Base-by-base conservation (phyloP, 2,113 vertebrate species). In the Amblyopsis rosae region DNA sequence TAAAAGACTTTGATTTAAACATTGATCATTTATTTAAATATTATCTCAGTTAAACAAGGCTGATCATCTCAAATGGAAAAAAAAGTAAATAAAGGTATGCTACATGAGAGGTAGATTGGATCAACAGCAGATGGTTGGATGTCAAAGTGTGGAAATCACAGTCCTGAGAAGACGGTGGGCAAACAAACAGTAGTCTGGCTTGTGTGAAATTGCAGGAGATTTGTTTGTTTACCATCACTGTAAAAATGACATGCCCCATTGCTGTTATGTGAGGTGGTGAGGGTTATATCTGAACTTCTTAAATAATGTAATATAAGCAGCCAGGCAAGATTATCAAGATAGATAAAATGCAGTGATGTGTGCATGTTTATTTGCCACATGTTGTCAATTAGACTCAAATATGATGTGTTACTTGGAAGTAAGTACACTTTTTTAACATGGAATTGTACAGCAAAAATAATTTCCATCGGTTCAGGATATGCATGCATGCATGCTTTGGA, bases 81-180 rank as follows among this genome's bases (percentile, higher is more conserved):
- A 59, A 77, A 77, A 70, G 76, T 80, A 81, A 86, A 82, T 69
- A 76, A 63, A 72, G 59, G 59, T 58, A 80, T 73, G 75, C 75
- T 80, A 80, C 84, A 69, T 66, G 72, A 82, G 81, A 73, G 76
- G 63, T 53, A 69, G 73, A 76, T 72, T 70, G 74, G 69, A 82
- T 88, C 62, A 47, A 80, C 82, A 86, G 87, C 88, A 90, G 90
- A 92, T 91, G 88, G 88, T 79, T 6, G 62, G 69, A 73, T 88
- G 84, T 90, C 86, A 86, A 65, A 57, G 56, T 46, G 19, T 56
- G 73, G 70, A 70, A 79, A 46, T 54, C 50, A 58, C 15, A 65
- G 46, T 75, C 72, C 79, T 65, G 81, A 77, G 54, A 74, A 86
- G 76, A 75, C 64, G 0, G 67, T 76, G 81, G 79, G 79, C 82